phyloP scores from a whole-genome alignment of 2,888 invertebrate genomes.

The Drosophila tanythrix region DNA sequence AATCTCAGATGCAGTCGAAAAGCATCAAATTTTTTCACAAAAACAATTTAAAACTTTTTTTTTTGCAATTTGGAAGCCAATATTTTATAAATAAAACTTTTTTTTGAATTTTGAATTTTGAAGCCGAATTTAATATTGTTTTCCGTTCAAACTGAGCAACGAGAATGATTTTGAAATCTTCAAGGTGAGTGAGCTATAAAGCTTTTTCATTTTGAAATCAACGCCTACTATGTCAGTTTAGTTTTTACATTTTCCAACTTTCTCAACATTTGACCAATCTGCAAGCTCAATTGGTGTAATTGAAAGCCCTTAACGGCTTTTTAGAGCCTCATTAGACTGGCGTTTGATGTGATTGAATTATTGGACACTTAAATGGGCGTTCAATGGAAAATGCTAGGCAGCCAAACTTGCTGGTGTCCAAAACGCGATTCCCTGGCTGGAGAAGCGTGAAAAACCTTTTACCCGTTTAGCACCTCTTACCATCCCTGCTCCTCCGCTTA shows the following conservation, averaged over 20 bases:
- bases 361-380: conserved; percentile 81
- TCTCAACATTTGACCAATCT: conserved; percentile 54
- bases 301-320: conserved; percentile 76
- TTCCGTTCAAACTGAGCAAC: conserved; percentile 22
- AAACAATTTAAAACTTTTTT: neutral
- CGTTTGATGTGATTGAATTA: conserved; percentile 79
- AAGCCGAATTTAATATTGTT: conserved; percentile 40
- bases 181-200: no score
- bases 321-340: conserved; percentile 71
- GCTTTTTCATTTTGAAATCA: neutral
- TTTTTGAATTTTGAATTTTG: conserved; percentile 41
- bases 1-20: neutral
- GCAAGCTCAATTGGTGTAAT: conserved; percentile 67
- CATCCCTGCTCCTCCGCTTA: neutral
- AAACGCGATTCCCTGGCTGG: conserved; percentile 13
- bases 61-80: neutral
- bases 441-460: conserved; percentile 58
- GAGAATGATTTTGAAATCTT: conserved; percentile 30
- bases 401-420: conserved; percentile 33
- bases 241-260: conserved; percentile 50
- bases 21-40: conserved; percentile 3
- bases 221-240: conserved; percentile 53
- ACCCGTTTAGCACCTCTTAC: conserved; percentile 53
- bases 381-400: conserved; percentile 51
- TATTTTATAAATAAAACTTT: neutral